phyloP scores from a whole-genome alignment of 2,113 vertebrate species.

The Apaloderma vittatum region DNA sequence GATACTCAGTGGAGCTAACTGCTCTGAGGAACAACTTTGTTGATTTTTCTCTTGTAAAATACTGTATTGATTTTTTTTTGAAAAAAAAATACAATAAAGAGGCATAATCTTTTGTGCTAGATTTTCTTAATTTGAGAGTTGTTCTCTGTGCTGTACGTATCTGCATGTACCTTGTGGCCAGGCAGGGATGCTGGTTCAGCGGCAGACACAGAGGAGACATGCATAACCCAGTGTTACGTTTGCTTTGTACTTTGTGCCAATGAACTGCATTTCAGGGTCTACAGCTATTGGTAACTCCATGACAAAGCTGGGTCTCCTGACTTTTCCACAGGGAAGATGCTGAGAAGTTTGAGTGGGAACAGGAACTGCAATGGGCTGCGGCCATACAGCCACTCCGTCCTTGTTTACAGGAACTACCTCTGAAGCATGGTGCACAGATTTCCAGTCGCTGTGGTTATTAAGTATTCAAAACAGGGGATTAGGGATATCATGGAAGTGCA shows the following conservation, averaged over 20 bases:
- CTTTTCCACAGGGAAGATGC: background rate
- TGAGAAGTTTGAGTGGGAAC: background rate
- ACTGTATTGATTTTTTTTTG: background rate
- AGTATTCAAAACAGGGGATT: constrained; percentile 34
- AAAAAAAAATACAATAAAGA: background rate
- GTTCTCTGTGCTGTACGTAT: background rate
- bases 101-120: background rate
- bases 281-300: background rate
- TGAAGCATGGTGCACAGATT: background rate
- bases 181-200: background rate
- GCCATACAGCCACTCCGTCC: background rate
- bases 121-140: background rate
- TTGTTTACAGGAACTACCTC: background rate
- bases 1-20: background rate
- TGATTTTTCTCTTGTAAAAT: background rate
- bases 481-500: constrained; percentile 24
- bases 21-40: background rate
- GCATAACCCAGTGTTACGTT: accelerated
- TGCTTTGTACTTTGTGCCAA: background rate
- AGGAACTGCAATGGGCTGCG: background rate
- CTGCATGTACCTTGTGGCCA: background rate
- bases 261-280: background rate
- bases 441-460: background rate
- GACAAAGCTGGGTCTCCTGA: background rate
- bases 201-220: background rate